Conservation (phyloP, 2,888 invertebrate genomes). For the Drosophila anomalata region DNA sequence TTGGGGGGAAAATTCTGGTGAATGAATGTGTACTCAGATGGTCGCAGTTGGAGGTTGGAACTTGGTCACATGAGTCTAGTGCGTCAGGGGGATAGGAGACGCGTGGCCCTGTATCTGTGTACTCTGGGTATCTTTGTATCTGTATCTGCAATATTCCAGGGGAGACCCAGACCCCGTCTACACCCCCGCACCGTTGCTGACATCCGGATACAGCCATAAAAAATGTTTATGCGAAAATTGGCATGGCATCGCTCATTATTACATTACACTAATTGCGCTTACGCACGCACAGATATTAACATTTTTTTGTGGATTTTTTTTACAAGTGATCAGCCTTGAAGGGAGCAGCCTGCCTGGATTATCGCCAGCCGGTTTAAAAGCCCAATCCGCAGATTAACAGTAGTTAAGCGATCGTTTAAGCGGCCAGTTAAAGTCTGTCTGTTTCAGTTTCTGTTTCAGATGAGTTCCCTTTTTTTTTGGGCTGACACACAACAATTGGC, state of each 20-base stretch:
- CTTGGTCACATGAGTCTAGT: slow-evolving; percentile 71
- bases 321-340: slow-evolving; percentile 65
- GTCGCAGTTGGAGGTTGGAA: slow-evolving; percentile 8
- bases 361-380: slow-evolving; percentile 38
- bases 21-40: slow-evolving; percentile 58
- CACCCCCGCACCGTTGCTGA: background rate
- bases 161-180: background rate
- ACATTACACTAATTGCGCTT: slow-evolving; percentile 75
- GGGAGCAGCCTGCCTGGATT: slow-evolving; percentile 53
- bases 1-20: slow-evolving; percentile 54
- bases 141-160: slow-evolving; percentile 10
- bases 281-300: slow-evolving; percentile 70
- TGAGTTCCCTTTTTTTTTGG: slow-evolving; percentile 5
- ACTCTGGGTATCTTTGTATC: background rate
- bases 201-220: slow-evolving; percentile 21
- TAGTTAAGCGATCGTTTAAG: slow-evolving; percentile 79
- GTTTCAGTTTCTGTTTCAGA: slow-evolving; percentile 16
- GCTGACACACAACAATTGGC: slow-evolving; percentile 53
- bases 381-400: slow-evolving; percentile 69
- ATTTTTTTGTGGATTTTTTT: background rate
- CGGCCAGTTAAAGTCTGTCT: slow-evolving; percentile 51
- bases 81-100: slow-evolving; percentile 62
- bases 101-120: slow-evolving; percentile 34
- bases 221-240: slow-evolving; percentile 55
- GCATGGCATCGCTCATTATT: slow-evolving; percentile 64